Evolutionary conservation across 1,140 invertebrate species (phyloP).

Genomic region (Trichonephila clavipes): DNA sequence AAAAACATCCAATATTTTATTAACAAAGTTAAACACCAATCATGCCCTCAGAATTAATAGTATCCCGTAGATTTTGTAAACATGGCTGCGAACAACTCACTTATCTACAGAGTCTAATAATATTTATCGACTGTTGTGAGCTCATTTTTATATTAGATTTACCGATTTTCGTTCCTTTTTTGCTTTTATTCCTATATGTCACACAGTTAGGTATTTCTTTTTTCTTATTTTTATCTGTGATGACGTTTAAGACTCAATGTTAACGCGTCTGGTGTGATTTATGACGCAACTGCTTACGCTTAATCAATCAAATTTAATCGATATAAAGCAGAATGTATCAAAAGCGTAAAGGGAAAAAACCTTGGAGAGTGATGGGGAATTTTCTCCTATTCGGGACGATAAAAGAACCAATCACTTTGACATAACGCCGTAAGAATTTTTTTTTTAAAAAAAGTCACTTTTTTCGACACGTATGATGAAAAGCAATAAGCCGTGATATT

Average conservation of each 20-base stretch:
- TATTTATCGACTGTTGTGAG: neutral
- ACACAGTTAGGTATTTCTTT: neutral
- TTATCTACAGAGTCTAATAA: neutral
- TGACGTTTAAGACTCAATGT: conserved; percentile 69
- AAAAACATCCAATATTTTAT: too few species aligned
- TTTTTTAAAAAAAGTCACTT: conserved; percentile 1
- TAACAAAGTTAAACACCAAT: too few species aligned
- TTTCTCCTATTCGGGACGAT: conserved; percentile 44
- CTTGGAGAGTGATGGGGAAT: conserved; percentile 45
- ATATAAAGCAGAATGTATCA: conserved; percentile 52
- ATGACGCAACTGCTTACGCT: conserved; percentile 60
- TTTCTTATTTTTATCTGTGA: neutral
- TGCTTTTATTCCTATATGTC: neutral
- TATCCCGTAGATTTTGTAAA: neutral
- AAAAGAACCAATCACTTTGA: conserved; percentile 60
- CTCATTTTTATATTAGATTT: conserved; percentile 31
- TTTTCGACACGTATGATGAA: neutral
- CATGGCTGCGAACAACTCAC: neutral
- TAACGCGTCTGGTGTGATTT: conserved; percentile 65
- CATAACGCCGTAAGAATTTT: conserved; percentile 41
- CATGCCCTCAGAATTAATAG: too few species aligned
- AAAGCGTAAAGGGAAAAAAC: neutral
- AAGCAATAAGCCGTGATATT: conserved; percentile 27
- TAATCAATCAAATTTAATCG: conserved; percentile 72
- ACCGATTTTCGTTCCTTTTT: neutral